Conservation (phyloP, 1,140 invertebrate genomes). For the Heterodera schachtii region DNA sequence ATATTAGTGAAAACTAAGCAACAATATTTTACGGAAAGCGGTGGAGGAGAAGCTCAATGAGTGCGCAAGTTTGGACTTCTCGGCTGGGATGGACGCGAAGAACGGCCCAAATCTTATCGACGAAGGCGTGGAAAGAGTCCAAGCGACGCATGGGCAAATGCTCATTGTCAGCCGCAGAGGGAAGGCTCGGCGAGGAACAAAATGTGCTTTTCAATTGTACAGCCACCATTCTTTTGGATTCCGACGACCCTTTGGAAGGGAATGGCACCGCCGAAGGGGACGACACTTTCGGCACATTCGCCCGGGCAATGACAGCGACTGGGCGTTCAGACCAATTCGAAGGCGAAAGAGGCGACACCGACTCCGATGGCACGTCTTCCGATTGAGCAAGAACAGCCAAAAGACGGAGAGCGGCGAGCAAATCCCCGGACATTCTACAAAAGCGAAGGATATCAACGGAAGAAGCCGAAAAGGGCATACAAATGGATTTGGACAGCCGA, state of each 20-base stretch:
- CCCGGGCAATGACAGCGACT: not conserved
- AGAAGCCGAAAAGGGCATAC: not conserved
- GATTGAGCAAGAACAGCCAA: slow-evolving; percentile 8
- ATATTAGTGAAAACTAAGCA: slow-evolving; percentile 17
- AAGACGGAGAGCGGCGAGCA: slow-evolving; percentile 37
- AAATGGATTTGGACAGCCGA: slow-evolving; percentile 34
- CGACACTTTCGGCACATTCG: not conserved
- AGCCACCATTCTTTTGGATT: not conserved
- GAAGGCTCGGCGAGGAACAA: not conserved
- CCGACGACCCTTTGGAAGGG: not conserved
- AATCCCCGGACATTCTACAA: slow-evolving; percentile 35
- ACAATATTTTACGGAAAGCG: slow-evolving; percentile 14
- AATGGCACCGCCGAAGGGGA: not conserved
- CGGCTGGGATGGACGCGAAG: slow-evolving; percentile 41
- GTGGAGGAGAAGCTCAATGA: slow-evolving; percentile 7
- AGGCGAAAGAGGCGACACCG: not conserved
- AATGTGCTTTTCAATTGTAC: not conserved
- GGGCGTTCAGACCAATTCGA: not conserved
- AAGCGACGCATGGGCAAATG: not conserved
- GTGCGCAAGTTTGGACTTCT: slow-evolving; percentile 39
- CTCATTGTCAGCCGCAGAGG: not conserved
- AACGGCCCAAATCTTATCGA: slow-evolving; percentile 38
- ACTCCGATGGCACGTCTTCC: not conserved
- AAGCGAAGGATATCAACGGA: not conserved
- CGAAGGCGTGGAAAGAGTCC: slow-evolving; percentile 6